Conservation (phyloP, 2,797 vertebrate species). For the Valencia hispanica region DNA sequence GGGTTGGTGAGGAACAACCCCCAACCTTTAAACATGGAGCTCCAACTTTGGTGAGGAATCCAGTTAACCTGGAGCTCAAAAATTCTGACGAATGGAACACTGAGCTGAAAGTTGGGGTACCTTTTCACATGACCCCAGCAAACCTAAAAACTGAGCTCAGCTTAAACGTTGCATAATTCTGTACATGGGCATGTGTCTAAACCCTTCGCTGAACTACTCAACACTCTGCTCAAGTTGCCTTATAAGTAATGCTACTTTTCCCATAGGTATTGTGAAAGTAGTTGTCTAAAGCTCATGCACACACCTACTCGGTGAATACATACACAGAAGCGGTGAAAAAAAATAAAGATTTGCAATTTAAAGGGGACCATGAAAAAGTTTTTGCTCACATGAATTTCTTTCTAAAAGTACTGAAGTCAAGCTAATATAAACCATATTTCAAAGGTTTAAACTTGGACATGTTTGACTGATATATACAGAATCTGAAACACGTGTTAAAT, state of each 20-base stretch:
- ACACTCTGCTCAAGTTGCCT: background rate
- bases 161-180: background rate
- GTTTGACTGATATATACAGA: background rate
- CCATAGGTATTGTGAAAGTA: background rate
- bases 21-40: background rate
- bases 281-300: background rate
- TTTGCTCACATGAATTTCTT: background rate
- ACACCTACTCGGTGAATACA: background rate
- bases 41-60: background rate
- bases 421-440: background rate
- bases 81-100: background rate
- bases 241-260: background rate
- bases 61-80: background rate
- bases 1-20: too few relatives aligned
- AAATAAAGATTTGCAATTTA: background rate
- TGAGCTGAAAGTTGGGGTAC: background rate
- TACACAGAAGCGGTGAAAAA: background rate
- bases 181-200: background rate
- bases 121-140: background rate
- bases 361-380: background rate
- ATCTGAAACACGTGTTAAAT: slow-evolving; percentile 1
- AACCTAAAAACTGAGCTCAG: background rate
- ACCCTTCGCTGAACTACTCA: background rate
- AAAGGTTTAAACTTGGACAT: background rate
- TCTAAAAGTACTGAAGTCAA: background rate